These are phyloP conservation scores for Lepilemur septentrionalis DNA, from an alignment of 2,797 vertebrate species.

Conservation along the genomic window DNA sequence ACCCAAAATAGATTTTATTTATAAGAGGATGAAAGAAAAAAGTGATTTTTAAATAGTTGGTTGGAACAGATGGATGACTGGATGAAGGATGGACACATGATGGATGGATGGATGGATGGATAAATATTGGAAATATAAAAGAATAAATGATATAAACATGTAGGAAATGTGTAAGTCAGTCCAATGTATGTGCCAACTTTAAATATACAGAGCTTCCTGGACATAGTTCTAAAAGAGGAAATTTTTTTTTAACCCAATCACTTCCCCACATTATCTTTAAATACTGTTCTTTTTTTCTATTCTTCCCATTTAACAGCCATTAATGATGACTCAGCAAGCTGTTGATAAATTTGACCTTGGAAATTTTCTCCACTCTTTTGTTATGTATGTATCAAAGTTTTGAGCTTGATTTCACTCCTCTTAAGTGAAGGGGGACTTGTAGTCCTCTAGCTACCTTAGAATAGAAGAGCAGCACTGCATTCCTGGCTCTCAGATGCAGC, in stretches of 20 bases:
- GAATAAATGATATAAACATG: background rate
- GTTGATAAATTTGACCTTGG: constrained; percentile 44
- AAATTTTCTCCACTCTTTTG: background rate
- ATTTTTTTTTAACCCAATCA: background rate
- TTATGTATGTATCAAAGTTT: background rate
- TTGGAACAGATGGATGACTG: background rate
- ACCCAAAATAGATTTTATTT: constrained; percentile 38
- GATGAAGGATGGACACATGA: background rate
- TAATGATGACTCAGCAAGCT: constrained; percentile 48
- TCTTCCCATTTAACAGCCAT: background rate
- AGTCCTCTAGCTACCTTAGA: background rate
- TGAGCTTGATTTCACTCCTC: background rate
- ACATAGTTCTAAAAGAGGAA: background rate
- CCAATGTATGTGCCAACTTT: background rate
- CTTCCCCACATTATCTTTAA: constrained; percentile 39
- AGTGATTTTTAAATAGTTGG: background rate
- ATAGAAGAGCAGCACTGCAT: background rate
- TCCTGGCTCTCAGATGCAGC: background rate
- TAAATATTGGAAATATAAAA: background rate
- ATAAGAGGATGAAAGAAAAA: constrained; percentile 48
- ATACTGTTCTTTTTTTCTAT: constrained; percentile 7
- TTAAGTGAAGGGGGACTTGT: background rate
- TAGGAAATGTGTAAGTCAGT: background rate
- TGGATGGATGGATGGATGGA: background rate
- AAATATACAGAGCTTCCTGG: background rate